Base-by-base conservation (phyloP, 1,140 invertebrate genomes). In the Drosophila repletoides region DNA sequence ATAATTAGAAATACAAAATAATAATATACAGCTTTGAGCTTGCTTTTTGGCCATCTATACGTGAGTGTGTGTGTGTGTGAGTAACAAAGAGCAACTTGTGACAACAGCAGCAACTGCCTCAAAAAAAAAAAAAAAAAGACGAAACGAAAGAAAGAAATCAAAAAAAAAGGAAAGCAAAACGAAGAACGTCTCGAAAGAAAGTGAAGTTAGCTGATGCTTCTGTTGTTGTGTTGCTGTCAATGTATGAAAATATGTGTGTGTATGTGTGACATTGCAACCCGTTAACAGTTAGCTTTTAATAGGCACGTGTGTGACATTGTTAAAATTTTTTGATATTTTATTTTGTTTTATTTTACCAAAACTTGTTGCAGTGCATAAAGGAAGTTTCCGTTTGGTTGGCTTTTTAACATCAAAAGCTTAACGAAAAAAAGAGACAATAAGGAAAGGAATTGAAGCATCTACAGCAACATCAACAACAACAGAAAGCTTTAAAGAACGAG, bases 151-250 rank as follows among this genome's bases (percentile, higher is more conserved):
- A 55, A 58, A 51, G 26, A 28, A 51, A 34, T 29, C 12, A 55
- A 69, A 55, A 68, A 34, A 67, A 76, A 69, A 61, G 74, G 79
- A 84, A 84, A 66, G 70, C 74, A 79, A 83, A 84, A 69, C 80
- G 76, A 80, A 81, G 68, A 72, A 69, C 68, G 56, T 59, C 72
- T 76, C 29, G 43, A 72, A 81, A 83, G 77, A 81, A 81, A 81
- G 76, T 81, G 76, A 81, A 81, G 69, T 77, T 52, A 64, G 58
- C 19, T 14, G 19, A 12, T 66, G 22, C 12, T 48, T 19, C 9
- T 38, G 5, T 0, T 36, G 28, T 3, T 33, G 17, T 2, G 43
- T 3, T 59, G 7, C 22, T 34, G 29, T 45, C 46, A 19, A 6
- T 58, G 22, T 40, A 9, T 56, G 28, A 34, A 12, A 12, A 12